Evolutionary conservation across 2,113 vertebrate genomes (phyloP).

Genomic region (Tupaia tana): DNA sequence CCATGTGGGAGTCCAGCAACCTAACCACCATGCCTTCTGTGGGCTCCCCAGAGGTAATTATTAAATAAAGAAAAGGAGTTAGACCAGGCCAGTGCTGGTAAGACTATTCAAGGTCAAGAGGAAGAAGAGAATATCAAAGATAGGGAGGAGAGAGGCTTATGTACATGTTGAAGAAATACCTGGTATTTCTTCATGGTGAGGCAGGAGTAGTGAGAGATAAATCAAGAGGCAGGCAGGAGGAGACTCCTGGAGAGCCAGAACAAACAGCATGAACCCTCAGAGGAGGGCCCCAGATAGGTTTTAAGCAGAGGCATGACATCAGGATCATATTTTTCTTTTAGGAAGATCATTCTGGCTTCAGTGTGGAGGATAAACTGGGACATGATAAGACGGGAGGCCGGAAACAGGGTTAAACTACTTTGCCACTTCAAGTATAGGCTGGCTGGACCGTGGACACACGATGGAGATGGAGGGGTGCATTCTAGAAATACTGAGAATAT

Average conservation of each 20-base stretch:
- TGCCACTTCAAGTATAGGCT: neutral
- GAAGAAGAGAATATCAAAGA: neutral
- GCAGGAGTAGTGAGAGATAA: too few relatives aligned
- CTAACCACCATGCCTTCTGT: too few relatives aligned
- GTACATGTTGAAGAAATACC: neutral
- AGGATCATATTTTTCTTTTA: neutral
- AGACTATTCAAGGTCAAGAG: neutral
- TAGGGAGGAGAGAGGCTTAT: neutral
- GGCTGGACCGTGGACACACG: neutral
- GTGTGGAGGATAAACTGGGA: neutral
- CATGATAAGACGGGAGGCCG: neutral
- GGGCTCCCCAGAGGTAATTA: neutral
- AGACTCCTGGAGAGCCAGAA: neutral
- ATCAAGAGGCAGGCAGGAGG: neutral
- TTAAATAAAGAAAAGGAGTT: neutral
- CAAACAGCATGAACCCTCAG: neutral
- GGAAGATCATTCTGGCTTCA: neutral
- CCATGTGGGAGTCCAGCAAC: too few relatives aligned
- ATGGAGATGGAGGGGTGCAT: neutral
- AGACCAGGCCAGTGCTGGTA: neutral
- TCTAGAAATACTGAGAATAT: neutral
- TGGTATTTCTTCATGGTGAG: neutral
- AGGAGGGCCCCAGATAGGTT: neutral
- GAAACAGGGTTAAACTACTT: neutral
- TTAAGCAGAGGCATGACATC: neutral